phyloP scores from a whole-genome alignment of 2,888 invertebrate genomes.

The Lycia hirtaria region DNA sequence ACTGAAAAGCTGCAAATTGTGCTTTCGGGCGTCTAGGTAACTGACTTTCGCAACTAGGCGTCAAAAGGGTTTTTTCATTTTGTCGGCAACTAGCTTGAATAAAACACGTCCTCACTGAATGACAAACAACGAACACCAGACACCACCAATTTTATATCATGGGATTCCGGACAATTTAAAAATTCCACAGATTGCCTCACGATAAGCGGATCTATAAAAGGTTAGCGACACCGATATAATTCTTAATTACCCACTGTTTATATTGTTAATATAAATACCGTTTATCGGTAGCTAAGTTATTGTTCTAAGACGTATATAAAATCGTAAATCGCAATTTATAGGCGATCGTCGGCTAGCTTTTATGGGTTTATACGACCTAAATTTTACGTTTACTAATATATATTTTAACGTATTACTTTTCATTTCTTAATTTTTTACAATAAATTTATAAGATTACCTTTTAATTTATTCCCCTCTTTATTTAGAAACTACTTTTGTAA shows the following conservation, averaged over 20 bases:
- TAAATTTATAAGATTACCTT: too few species aligned
- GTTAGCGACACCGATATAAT: constrained; percentile 37
- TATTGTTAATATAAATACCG: constrained; percentile 33
- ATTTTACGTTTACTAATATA: constrained; percentile 43
- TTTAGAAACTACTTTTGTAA: too few species aligned
- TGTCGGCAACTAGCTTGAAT: too few species aligned
- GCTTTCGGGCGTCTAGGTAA: too few species aligned
- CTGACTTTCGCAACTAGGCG: constrained; percentile 28
- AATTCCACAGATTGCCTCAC: constrained; percentile 37
- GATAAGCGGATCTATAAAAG: constrained; percentile 38
- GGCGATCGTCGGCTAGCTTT: constrained; percentile 19
- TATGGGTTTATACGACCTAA: constrained; percentile 18
- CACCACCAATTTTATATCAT: constrained; percentile 31
- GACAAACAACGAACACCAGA: constrained; percentile 36
- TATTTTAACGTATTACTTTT: too few species aligned
- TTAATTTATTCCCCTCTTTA: too few species aligned
- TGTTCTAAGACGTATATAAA: constrained; percentile 31
- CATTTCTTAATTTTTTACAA: too few species aligned
- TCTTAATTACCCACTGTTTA: constrained; percentile 32
- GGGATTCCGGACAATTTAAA: constrained; percentile 33
- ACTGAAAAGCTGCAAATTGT: too few species aligned
- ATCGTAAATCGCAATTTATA: constrained; percentile 33
- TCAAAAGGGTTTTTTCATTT: too few species aligned
- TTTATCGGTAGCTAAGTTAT: constrained; percentile 32
- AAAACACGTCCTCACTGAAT: constrained; percentile 38